Evolutionary conservation across 2,888 invertebrate genomes (phyloP).

Genomic region (Actias luna): DNA sequence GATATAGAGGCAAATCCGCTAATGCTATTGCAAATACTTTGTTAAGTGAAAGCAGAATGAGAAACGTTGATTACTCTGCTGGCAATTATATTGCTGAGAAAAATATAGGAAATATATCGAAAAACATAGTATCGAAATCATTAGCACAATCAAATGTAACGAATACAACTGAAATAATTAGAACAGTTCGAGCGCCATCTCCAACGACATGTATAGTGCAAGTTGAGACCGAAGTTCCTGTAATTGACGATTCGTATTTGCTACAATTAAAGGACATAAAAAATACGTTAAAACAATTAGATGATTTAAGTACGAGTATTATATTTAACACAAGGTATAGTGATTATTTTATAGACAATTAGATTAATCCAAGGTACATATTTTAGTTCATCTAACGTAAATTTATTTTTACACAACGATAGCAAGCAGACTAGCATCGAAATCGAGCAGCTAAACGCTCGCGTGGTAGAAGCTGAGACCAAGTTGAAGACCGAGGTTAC

Average conservation of each 20-base stretch:
- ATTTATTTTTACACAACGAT: constrained; percentile 39
- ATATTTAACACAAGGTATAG: constrained; percentile 83
- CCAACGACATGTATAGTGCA: constrained; percentile 62
- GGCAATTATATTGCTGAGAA: constrained; percentile 45
- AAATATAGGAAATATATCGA: constrained; percentile 42
- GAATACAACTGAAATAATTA: constrained; percentile 52
- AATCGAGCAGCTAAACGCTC: constrained; percentile 97
- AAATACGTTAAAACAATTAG: constrained; percentile 84
- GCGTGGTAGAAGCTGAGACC: constrained; percentile 97
- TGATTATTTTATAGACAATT: not conserved
- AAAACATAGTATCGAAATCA: constrained; percentile 45
- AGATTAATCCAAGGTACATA: not conserved
- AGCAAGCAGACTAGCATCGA: constrained; percentile 99
- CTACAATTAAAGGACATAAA: constrained; percentile 83
- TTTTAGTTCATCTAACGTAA: not conserved
- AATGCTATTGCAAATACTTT: constrained; percentile 86
- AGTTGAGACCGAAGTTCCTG: constrained; percentile 60
- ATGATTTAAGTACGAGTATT: constrained; percentile 81
- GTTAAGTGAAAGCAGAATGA: constrained; percentile 78
- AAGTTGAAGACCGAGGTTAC: constrained; percentile 97
- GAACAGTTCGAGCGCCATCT: constrained; percentile 52
- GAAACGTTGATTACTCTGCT: constrained; percentile 49
- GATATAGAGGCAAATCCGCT: constrained; percentile 88
- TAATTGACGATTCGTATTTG: constrained; percentile 79
- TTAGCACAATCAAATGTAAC: constrained; percentile 39